phyloP scores from a whole-genome alignment of 2,888 invertebrate species.

The Drosophila kambysellisi region DNA sequence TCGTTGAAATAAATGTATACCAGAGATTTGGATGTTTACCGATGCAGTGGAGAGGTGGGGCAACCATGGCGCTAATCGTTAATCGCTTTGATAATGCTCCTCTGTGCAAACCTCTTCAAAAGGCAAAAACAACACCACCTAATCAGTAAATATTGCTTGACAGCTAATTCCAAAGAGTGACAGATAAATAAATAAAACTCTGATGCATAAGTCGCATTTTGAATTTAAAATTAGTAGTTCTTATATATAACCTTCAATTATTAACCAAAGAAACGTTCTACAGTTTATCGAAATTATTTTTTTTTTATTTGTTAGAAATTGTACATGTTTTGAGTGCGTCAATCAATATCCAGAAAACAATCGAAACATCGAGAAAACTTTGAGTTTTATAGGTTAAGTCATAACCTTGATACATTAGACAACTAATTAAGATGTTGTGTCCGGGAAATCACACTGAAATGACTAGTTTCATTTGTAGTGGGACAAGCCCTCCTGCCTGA shows the following conservation, averaged over 20 bases:
- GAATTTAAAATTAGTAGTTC: not conserved
- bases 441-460: not conserved
- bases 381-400: not conserved
- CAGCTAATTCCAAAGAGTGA: not conserved
- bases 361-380: not conserved
- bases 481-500: constrained; percentile 13
- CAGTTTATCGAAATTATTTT: not conserved
- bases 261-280: not conserved
- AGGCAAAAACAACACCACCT: constrained; percentile 17
- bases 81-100: constrained; percentile 44
- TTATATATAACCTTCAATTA: not conserved
- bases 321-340: not conserved
- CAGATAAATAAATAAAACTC: not conserved
- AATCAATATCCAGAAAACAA: not conserved
- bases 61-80: constrained; percentile 64
- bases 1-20: constrained; percentile 54
- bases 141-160: constrained; percentile 9
- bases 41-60: not conserved
- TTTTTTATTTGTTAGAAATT: not conserved
- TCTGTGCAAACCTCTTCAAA: constrained; percentile 23
- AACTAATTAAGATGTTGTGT: constrained; percentile 7
- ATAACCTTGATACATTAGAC: constrained; percentile 1
- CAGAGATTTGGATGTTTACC: constrained; percentile 43
- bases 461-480: not conserved
- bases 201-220: not conserved